These are phyloP conservation scores for Cheirogaleus medius DNA, from an alignment of 2,113 vertebrate genomes.

Conservation along the genomic window DNA sequence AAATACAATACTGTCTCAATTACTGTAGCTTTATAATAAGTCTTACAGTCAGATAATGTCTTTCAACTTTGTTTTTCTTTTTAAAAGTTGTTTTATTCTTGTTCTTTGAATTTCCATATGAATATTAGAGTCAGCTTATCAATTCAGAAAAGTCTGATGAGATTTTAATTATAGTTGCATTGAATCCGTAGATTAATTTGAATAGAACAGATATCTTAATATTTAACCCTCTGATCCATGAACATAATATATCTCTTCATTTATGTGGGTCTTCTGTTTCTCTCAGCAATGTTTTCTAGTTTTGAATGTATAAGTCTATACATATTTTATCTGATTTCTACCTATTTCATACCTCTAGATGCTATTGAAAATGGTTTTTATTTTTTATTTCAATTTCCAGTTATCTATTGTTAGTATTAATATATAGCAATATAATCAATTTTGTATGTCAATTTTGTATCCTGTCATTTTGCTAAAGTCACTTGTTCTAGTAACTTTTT, in stretches of 20 bases:
- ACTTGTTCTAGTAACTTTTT: not conserved
- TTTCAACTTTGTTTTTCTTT: not conserved
- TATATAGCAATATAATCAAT: not conserved
- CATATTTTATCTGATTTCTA: not conserved
- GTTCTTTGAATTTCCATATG: not conserved
- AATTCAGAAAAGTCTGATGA: not conserved
- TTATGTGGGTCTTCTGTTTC: too few relatives aligned
- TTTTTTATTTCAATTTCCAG: not conserved
- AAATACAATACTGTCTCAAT: too few relatives aligned
- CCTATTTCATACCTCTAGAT: not conserved
- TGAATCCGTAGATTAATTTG: not conserved
- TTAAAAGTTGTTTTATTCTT: not conserved
- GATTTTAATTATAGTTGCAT: not conserved
- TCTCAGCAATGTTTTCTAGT: too few relatives aligned
- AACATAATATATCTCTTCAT: not conserved
- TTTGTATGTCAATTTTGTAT: not conserved
- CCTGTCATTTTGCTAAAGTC: not conserved
- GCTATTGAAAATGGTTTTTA: not conserved
- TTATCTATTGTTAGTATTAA: not conserved
- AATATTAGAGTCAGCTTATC: not conserved
- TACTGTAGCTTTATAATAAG: too few relatives aligned
- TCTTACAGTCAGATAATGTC: too few relatives aligned
- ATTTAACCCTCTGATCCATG: not conserved
- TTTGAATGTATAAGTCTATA: too few relatives aligned
- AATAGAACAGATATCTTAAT: not conserved